Percentiles rank a stretch among this genome's conserved stretches.
Evolutionary conservation across 2,888 invertebrate species (phyloP).

Genomic region (Clepsis dumicolana): DNA sequence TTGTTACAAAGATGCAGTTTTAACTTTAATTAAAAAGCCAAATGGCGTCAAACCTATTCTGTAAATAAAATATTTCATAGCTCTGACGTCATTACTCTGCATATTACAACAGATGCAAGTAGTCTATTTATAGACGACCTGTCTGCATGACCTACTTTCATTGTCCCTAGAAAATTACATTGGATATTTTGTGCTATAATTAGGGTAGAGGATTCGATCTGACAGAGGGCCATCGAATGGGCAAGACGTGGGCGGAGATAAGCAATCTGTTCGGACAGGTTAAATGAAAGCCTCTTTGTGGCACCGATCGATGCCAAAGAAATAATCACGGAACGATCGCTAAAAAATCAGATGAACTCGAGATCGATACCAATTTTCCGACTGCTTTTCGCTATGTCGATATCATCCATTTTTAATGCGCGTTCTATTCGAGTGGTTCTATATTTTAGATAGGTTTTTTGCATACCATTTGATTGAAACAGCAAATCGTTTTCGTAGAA

Average conservation of each 20-base stretch:
- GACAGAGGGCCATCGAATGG: conserved; percentile 16
- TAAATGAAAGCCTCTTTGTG: conserved; percentile 2
- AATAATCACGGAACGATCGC: neutral
- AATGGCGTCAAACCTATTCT: conserved; percentile 15
- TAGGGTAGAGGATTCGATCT: conserved; percentile 6
- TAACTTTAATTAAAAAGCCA: neutral
- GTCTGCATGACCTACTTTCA: conserved; percentile 38
- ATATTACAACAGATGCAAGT: conserved; percentile 37
- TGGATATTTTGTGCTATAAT: conserved; percentile 31
- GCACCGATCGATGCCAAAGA: conserved; percentile 10
- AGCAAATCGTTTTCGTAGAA: neutral
- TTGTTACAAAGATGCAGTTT: too few species aligned
- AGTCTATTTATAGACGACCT: conserved; percentile 37
- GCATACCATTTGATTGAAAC: neutral
- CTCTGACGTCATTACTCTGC: conserved; percentile 39
- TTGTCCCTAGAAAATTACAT: conserved; percentile 26
- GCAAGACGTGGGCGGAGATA: conserved; percentile 25
- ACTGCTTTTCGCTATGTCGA: conserved; percentile 1
- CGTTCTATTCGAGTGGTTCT: neutral
- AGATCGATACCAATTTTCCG: conserved; percentile 5
- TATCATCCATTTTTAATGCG: conserved; percentile 12
- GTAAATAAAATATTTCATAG: conserved; percentile 29
- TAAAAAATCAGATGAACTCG: neutral
- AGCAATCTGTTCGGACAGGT: conserved; percentile 4
- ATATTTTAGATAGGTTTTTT: neutral